Base-by-base conservation (phyloP, 2,113 vertebrate species). In the Crotophaga sulcirostris region DNA sequence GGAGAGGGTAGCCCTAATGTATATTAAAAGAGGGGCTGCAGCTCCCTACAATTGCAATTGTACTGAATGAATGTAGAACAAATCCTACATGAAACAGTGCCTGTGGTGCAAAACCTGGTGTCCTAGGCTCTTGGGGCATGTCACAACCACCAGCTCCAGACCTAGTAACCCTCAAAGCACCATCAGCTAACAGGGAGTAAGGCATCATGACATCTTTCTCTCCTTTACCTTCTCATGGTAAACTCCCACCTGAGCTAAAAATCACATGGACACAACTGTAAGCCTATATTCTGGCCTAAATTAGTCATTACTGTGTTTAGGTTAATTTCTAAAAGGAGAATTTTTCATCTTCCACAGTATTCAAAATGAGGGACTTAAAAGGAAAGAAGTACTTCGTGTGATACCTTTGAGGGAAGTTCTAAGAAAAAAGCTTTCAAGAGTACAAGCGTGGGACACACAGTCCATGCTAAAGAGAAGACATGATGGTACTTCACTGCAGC, bases 391-490 rank as follows among this genome's bases (percentile, higher is more conserved):
- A 4, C 16, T 69, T 83, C 21, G 31, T 73, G 24, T 83, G 15
- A 47, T 18, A 58, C 11, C 24, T 73, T 59, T 69, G 64, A 64
- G 33, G 28, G 5, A 52, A 6, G 14, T 58, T 79, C 40, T 79
- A 87, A 18, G 40, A n/a, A 73, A 75, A 49, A 88, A 81, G 2
- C 33, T 45, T 58, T 69, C 8, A 51, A 24, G 81, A 34, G 6
- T 59, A 51, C 3, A 45, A 33, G 13, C 3, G 0, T 78, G 34
- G 47, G 34, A 74, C 34, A 51, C 3, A 1, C 0, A 0, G 68
- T 28, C 8, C 42, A 9, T 51, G 36, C 21, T 69, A 26, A 89
- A 90, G 11, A 56, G 42, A 75, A 85, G 38, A 90, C 11, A 25
- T 29, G 7, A 8, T 49, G 76, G 21, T 58, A n/a, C 25, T 84